Conservation (phyloP, 2,888 invertebrate species). For the Lamellibrachia columna region DNA sequence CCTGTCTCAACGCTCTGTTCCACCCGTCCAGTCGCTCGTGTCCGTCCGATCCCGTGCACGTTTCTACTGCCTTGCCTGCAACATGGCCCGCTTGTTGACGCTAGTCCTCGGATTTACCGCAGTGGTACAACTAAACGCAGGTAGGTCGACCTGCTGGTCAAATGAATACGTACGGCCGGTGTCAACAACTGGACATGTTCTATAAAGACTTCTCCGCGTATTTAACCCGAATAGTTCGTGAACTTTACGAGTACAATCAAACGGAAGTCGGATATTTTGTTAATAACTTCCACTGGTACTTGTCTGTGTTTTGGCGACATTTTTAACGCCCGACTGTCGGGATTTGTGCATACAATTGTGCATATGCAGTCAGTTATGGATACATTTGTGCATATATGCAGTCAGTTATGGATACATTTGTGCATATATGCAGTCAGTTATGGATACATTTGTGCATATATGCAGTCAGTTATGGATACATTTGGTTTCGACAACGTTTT, state of each 20-base stretch:
- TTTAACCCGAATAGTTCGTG: neutral
- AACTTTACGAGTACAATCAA: neutral
- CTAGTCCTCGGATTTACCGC: conserved; percentile 5
- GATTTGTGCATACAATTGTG: neutral
- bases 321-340: neutral
- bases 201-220: neutral
- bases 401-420: neutral
- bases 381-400: no score
- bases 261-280: neutral
- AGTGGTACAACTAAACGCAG: neutral
- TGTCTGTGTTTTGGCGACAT: neutral
- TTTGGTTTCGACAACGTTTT: no score
- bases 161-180: neutral
- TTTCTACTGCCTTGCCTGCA: neutral
- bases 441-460: no score
- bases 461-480: no score
- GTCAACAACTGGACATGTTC: neutral
- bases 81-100: neutral
- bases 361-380: no score
- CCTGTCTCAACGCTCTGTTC: neutral
- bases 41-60: neutral
- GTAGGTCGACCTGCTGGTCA: neutral
- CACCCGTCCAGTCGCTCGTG: neutral
- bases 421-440: neutral
- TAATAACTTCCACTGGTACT: neutral